Percentiles rank a stretch among this genome's conserved stretches.
phyloP scores from a whole-genome alignment of 2,888 invertebrate species.

The Pseudococcus viburni region DNA sequence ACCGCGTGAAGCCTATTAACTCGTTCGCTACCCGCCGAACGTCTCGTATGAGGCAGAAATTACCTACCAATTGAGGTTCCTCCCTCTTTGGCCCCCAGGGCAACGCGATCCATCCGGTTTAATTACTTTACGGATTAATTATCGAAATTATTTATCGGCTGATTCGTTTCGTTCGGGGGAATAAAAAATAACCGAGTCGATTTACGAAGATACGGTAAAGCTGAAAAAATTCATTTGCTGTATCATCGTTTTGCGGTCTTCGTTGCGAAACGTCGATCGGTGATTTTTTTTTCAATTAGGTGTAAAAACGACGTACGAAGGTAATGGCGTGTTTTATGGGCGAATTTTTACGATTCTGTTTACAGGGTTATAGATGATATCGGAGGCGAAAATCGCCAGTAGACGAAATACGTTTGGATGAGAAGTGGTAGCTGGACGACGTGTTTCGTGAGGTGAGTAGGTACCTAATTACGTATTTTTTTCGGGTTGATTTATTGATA shows the following conservation, averaged over 20 bases:
- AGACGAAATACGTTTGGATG: neutral
- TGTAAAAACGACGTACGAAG: neutral
- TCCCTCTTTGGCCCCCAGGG: neutral
- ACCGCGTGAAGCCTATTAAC: constrained; percentile 3
- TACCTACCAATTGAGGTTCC: neutral
- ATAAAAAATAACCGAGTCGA: too few relatives aligned
- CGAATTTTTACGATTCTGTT: neutral
- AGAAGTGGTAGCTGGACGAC: neutral
- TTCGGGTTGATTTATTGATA: neutral
- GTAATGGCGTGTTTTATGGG: neutral
- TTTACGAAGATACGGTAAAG: neutral
- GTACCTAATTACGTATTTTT: neutral
- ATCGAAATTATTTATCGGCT: neutral
- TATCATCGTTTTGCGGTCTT: neutral
- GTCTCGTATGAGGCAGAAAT: neutral
- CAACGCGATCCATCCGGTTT: neutral
- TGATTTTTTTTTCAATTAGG: neutral
- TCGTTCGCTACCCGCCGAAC: neutral
- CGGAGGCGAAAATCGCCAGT: constrained; percentile 1
- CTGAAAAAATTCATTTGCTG: neutral
- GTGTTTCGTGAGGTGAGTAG: neutral
- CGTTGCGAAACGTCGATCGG: neutral
- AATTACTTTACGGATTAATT: neutral
- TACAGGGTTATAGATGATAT: neutral
- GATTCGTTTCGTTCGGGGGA: neutral